Base-by-base conservation (phyloP, 64 coral and sea anemone genomes). In the Stylophora pistillata region DNA sequence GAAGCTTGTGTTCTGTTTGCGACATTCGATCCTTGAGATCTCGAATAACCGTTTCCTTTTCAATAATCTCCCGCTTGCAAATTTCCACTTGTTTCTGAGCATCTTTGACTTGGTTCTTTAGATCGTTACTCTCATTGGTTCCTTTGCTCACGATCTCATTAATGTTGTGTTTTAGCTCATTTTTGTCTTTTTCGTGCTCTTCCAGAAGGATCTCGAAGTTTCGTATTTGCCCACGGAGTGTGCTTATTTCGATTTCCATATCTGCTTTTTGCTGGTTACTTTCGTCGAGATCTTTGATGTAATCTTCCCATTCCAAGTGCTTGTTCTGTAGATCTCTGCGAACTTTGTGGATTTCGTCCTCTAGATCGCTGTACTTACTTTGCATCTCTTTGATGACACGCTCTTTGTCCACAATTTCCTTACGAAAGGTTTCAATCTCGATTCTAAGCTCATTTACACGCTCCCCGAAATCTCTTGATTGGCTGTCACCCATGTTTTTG, bases 381-480 rank as follows among this genome's bases (percentile, higher is more conserved):
- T 88, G 74, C 53, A 74, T 71, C 6, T 89, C 82, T 9, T 89
- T 87, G 59, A 97, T 97, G 21, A 86, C 25, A 25, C 91, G 77
- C 61, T 97, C 95, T 80, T 97, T 97, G 11, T 97, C 95, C 15
- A 76, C 87, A 13, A 90, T 68, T 65, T 97, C 95, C 33, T 81
- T 86, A 56, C 91, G 75, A 82, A 87, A 97, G 5, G 74, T 89
- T 76, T 97, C 95, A 32, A 97, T 90, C 32, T 97, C 95, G n/a
- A 72, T 87, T 80, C 89, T 84, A 20, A 97, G 79, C 20, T 90
- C 91, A 29, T 76, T 93, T 1, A 97, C 77, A 14, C 91, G 90
- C 28, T 87, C 80, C 13, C 59, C 73, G 79, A 97, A 93, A 68
- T 97, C 95, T 69, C 86, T 89, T 4, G 95, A 97, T 32, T 97